A percentile compares a stretch with the other conserved stretches of the same genome.
phyloP scores from a whole-genome alignment of 53 echinoderm and acorn worm genomes.

The Crossaster papposus region DNA sequence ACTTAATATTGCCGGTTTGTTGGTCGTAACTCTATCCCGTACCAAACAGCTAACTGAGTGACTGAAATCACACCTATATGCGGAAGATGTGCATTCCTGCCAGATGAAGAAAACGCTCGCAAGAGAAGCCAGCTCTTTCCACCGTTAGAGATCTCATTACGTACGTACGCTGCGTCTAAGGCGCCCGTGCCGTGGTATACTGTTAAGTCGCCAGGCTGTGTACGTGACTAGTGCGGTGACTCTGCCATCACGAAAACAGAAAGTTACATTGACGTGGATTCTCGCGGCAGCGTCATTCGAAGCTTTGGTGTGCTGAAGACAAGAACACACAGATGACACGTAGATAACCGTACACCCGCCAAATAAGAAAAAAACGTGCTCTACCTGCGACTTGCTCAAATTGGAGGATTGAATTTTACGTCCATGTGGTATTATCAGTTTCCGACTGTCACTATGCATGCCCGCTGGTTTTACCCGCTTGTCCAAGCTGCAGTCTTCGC shows the following conservation, averaged over 20 bases:
- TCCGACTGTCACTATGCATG: background rate
- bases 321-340: background rate
- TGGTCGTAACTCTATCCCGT: conserved; percentile 15
- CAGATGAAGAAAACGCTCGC: background rate
- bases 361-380: background rate
- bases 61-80: conserved; percentile 17
- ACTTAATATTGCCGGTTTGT: background rate
- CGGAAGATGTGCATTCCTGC: background rate
- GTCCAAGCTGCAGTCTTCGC: background rate
- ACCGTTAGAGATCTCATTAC: background rate
- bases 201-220: no score
- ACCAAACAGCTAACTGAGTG: conserved; percentile 5
- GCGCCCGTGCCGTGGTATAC: no score
- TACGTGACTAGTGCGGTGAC: no score
- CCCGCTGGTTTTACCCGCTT: background rate
- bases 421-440: no score
- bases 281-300: no score
- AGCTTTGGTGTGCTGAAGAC: no score
- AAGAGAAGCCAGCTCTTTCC: background rate
- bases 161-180: background rate
- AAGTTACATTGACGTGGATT: no score
- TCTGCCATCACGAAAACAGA: no score
- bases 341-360: background rate
- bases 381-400: background rate
- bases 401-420: background rate